Conservation (phyloP, 2,888 invertebrate genomes). For the Andrena chrysosceles region DNA sequence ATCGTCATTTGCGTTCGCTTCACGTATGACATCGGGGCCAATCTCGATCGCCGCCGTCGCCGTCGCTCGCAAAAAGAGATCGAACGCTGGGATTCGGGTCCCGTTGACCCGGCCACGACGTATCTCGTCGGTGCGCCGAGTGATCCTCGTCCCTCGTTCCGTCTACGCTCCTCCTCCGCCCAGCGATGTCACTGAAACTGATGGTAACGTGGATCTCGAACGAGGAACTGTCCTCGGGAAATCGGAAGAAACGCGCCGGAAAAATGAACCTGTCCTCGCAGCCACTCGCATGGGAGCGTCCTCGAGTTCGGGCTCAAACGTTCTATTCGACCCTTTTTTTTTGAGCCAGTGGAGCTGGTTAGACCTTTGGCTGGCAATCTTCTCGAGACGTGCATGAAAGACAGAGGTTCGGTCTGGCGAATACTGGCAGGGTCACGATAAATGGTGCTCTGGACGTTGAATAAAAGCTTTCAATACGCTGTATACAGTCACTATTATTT, state of each 20-base stretch:
- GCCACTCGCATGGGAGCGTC: conserved; percentile 38
- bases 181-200: conserved; percentile 21
- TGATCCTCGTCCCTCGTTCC: conserved; percentile 24
- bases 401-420: background rate
- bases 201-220: conserved; percentile 47
- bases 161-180: background rate
- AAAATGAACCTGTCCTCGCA: conserved; percentile 66
- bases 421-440: background rate
- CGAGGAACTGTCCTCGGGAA: conserved; percentile 55
- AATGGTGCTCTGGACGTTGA: background rate
- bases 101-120: conserved; percentile 31
- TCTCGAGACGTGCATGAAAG: background rate
- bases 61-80: conserved; percentile 36
- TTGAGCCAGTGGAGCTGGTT: background rate
- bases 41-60: conserved; percentile 34
- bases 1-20: conserved; percentile 46
- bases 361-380: background rate
- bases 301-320: conserved; percentile 17
- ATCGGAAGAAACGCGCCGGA: conserved; percentile 55
- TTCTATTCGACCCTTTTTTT: conserved; percentile 6
- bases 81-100: conserved; percentile 12
- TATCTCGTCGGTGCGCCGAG: conserved; percentile 25
- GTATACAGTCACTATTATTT: too few relatives aligned
- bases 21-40: conserved; percentile 45
- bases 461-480: background rate